These are phyloP conservation scores for Patagioenas fasciata DNA, from an alignment of 2,113 vertebrate genomes.

Conservation along the genomic window DNA sequence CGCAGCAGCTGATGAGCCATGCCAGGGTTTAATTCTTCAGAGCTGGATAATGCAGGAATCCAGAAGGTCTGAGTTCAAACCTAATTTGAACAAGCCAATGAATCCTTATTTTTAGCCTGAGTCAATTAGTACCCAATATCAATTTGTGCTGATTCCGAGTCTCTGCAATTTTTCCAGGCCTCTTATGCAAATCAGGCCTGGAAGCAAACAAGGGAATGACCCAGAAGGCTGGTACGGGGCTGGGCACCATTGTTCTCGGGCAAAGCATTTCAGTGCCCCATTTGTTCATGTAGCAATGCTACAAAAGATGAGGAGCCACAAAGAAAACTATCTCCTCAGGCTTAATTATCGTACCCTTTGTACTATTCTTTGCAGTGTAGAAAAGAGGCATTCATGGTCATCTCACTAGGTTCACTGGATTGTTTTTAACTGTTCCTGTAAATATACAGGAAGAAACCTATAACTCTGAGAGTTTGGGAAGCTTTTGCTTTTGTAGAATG, in stretches of 20 bases:
- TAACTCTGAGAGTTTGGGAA: background rate
- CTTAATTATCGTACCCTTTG: constrained; percentile 34
- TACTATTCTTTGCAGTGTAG: background rate
- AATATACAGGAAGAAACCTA: background rate
- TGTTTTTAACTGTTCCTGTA: background rate
- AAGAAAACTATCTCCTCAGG: background rate
- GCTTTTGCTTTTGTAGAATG: background rate
- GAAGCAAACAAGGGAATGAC: constrained; percentile 22
- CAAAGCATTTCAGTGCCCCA: constrained; percentile 22
- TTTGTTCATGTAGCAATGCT: constrained; percentile 17
- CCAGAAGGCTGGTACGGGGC: background rate
- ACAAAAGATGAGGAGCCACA: background rate
- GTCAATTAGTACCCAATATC: background rate
- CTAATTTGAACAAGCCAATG: constrained; percentile 15
- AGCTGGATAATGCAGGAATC: background rate
- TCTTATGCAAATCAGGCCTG: constrained; percentile 38
- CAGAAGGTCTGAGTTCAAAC: background rate
- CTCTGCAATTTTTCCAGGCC: constrained; percentile 13
- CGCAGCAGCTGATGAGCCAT: background rate
- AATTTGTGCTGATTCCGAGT: background rate
- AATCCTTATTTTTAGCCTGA: constrained; percentile 1
- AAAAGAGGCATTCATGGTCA: background rate
- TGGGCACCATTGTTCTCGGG: constrained; percentile 36
- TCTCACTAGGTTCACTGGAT: background rate
- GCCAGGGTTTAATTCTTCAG: background rate